Evolutionary conservation across 2,888 invertebrate genomes (phyloP).

Genomic region (Lasioglossum villosulum): DNA sequence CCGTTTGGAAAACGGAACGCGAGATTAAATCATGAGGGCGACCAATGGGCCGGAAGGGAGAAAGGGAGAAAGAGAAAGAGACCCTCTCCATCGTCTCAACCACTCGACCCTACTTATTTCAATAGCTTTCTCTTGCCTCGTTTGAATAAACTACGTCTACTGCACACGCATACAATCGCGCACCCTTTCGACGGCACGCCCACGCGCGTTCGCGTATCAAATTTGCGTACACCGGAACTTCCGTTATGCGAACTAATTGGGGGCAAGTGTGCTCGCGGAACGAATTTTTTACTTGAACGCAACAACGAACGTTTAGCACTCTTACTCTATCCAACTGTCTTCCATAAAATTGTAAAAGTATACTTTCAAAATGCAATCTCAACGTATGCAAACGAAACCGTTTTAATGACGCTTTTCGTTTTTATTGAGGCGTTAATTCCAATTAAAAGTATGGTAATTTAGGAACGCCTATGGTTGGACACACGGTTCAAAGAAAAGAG

Average conservation of each 20-base stretch:
- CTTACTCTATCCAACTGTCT: background rate
- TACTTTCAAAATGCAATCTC: background rate
- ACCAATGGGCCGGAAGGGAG: conserved; percentile 81
- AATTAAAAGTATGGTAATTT: background rate
- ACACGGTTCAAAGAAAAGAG: background rate
- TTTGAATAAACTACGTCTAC: conserved; percentile 80
- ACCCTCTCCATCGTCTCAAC: conserved; percentile 70
- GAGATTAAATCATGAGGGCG: conserved; percentile 81
- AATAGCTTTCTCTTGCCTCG: conserved; percentile 81
- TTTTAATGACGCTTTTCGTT: too few species aligned
- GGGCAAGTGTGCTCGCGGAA: background rate
- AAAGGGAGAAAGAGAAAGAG: conserved; percentile 38
- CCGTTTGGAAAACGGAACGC: conserved; percentile 77
- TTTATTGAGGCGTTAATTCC: background rate
- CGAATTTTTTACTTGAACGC: background rate
- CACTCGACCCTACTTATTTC: conserved; percentile 83
- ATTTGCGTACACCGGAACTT: conserved; percentile 16
- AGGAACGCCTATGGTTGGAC: background rate
- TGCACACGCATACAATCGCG: conserved; percentile 26
- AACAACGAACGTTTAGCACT: background rate
- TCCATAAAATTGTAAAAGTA: background rate
- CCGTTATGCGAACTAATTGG: background rate
- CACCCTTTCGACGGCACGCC: conserved; percentile 34
- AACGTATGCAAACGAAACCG: background rate
- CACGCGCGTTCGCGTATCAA: conserved; percentile 47